Evolutionary conservation across 2,113 vertebrate species (phyloP).

Genomic region (Gadus macrocephalus): DNA sequence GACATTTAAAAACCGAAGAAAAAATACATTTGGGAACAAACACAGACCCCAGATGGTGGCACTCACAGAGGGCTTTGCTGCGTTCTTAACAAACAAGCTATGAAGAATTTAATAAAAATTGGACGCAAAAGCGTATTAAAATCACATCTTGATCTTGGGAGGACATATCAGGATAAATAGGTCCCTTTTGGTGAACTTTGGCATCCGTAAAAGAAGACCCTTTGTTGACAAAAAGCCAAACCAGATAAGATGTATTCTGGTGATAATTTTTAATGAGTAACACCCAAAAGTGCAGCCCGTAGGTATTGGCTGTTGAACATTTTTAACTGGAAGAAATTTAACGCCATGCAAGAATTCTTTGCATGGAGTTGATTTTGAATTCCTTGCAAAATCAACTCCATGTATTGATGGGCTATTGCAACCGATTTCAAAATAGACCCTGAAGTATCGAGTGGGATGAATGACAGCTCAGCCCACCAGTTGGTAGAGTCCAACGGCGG

Average conservation of each 20-base stretch:
- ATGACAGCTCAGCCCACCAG: no score
- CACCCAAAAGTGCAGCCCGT: conserved; percentile 6
- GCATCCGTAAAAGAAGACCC: background rate
- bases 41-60: conserved; percentile 20
- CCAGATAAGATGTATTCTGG: no score
- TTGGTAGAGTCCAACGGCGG: no score
- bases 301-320: conserved; percentile 31
- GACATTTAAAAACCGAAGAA: conserved; percentile 27
- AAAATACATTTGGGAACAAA: conserved; percentile 11
- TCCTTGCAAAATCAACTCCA: no score
- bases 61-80: conserved; percentile 6
- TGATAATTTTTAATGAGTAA: no score
- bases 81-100: conserved; percentile 14
- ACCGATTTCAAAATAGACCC: no score
- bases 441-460: no score
- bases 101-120: conserved; percentile 7
- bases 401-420: no score
- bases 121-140: background rate
- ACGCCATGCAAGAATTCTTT: conserved; percentile 45
- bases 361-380: no score
- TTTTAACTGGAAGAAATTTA: conserved; percentile 33
- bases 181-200: conserved; percentile 7
- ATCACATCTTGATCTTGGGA: background rate
- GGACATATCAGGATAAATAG: background rate
- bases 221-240: no score